These are phyloP conservation scores for Nemopilema nomurai DNA, from an alignment of 30 jellyfish, hydroid and myxozoan genomes.

Conservation along the genomic window DNA sequence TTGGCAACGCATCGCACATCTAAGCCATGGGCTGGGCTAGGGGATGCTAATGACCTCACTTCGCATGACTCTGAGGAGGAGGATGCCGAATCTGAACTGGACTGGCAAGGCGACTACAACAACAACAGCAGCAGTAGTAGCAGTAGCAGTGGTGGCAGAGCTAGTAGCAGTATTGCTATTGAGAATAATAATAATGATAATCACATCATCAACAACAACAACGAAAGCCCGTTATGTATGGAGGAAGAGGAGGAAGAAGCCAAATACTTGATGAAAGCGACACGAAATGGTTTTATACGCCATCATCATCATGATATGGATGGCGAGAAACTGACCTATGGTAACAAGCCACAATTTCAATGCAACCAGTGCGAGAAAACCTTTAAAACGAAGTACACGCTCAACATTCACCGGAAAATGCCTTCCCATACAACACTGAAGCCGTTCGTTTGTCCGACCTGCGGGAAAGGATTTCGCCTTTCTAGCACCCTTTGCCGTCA, in stretches of 20 bases:
- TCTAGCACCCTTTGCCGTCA: constrained; percentile 99
- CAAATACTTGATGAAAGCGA: constrained; percentile 2
- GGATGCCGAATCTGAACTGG: constrained; percentile 1
- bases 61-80: constrained; percentile 23
- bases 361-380: constrained; percentile 92
- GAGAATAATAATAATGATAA: neutral
- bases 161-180: neutral
- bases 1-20: constrained; percentile 21
- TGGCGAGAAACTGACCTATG: constrained; percentile 19
- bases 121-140: constrained; percentile 21
- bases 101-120: constrained; percentile 30
- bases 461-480: constrained; percentile 93
- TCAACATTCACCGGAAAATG: constrained; percentile 89
- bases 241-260: constrained; percentile 33
- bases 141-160: constrained; percentile 9
- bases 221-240: neutral
- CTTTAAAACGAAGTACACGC: constrained; percentile 86
- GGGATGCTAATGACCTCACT: constrained; percentile 7
- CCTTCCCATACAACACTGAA: constrained; percentile 91
- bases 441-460: constrained; percentile 97
- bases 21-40: constrained; percentile 24
- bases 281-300: constrained; percentile 26
- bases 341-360: constrained; percentile 78
- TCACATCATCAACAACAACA: neutral
- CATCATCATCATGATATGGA: constrained; percentile 22